phyloP scores from a whole-genome alignment of 2,888 invertebrate genomes.

The Calameuta pallipes region DNA sequence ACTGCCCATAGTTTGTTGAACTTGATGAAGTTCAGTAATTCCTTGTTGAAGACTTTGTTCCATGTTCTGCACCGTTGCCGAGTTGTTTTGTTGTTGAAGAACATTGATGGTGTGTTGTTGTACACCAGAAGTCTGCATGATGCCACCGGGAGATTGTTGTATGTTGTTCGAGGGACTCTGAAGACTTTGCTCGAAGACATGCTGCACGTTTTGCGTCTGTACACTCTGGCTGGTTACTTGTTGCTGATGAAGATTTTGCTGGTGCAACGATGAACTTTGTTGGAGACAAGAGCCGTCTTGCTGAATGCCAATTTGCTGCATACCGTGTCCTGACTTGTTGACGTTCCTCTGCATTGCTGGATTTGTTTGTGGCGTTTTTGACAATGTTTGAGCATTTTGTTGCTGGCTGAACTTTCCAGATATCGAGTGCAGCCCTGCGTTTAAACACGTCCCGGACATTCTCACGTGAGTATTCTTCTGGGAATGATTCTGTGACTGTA shows the following conservation, averaged over 20 bases:
- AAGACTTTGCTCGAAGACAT: constrained; percentile 58
- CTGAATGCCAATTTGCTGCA: constrained; percentile 39
- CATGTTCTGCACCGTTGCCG: constrained; percentile 33
- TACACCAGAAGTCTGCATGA: background rate
- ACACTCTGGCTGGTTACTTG: constrained; percentile 50
- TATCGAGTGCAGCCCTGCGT: background rate
- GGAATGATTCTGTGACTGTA: background rate
- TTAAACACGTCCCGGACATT: background rate
- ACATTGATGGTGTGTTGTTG: constrained; percentile 56
- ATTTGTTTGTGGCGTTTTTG: constrained; percentile 29
- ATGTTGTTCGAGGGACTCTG: constrained; percentile 46
- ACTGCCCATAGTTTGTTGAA: constrained; percentile 9
- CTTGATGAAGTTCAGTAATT: constrained; percentile 41
- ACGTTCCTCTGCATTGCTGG: background rate
- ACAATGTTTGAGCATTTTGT: constrained; percentile 15
- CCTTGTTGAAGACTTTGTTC: constrained; percentile 51
- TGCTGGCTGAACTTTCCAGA: background rate
- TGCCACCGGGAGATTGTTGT: constrained; percentile 43
- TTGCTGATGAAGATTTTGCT: constrained; percentile 56
- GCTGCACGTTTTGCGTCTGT: constrained; percentile 57
- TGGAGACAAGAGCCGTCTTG: constrained; percentile 19
- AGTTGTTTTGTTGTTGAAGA: constrained; percentile 52
- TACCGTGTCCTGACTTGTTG: constrained; percentile 39
- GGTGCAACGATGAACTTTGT: constrained; percentile 44
- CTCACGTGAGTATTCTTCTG: background rate